These are phyloP conservation scores for Drosophila lutescens DNA, from an alignment of 2,888 invertebrate genomes.

Conservation along the genomic window DNA sequence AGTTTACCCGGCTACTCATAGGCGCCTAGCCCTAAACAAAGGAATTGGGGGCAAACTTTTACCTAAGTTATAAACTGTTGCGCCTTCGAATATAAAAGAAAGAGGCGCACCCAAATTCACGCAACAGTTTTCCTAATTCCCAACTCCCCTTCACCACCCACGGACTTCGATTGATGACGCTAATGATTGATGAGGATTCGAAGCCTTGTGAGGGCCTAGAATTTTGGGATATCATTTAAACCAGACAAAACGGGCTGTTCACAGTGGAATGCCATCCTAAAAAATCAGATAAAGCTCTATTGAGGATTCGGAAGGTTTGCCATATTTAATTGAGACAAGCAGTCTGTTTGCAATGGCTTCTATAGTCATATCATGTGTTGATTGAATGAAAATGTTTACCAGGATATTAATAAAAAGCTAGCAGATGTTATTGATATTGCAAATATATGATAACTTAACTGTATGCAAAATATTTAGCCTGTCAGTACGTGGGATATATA, in stretches of 20 bases:
- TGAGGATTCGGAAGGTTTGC: not conserved
- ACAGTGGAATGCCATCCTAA: constrained; percentile 33
- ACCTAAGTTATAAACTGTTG: constrained; percentile 41
- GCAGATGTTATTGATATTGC: not conserved
- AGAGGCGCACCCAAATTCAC: constrained; percentile 35
- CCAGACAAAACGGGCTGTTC: not conserved
- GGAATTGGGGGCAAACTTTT: constrained; percentile 12
- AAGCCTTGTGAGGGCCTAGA: constrained; percentile 11
- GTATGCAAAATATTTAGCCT: not conserved
- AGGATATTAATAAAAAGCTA: not conserved
- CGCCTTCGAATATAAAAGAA: not conserved
- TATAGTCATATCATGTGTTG: not conserved
- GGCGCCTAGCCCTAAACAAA: not conserved
- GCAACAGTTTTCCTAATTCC: constrained; percentile 60
- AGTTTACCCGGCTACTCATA: constrained; percentile 23
- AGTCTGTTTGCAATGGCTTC: not conserved
- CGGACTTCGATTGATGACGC: constrained; percentile 55
- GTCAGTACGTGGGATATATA: not conserved
- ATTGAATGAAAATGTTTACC: not conserved
- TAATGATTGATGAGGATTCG: constrained; percentile 36
- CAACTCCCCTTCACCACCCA: not conserved
- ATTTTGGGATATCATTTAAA: constrained; percentile 21
- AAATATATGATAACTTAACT: not conserved
- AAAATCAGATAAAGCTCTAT: not conserved
- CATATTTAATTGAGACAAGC: not conserved